Evolutionary conservation across 1,140 invertebrate genomes (phyloP).

Genomic region (Myzus persicae): DNA sequence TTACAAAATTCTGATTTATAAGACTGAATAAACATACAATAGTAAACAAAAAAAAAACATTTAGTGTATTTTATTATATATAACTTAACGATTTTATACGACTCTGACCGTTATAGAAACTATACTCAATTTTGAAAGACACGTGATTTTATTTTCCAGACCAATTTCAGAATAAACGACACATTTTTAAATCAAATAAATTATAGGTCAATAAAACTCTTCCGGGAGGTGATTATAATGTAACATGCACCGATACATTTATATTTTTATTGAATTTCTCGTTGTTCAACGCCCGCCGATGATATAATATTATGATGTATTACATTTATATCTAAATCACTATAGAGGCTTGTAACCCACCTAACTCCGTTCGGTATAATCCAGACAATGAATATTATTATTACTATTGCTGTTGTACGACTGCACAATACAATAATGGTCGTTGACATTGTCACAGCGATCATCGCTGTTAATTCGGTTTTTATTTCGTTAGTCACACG

Average conservation of each 20-base stretch:
- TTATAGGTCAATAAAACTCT: background rate
- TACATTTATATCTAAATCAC: background rate
- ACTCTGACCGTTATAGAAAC: too few relatives aligned
- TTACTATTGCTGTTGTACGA: background rate
- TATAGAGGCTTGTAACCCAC: background rate
- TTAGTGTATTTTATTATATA: too few relatives aligned
- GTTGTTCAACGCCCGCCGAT: background rate
- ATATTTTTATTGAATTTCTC: background rate
- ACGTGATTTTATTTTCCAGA: too few relatives aligned
- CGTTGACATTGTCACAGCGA: constrained; percentile 51
- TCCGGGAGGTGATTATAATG: background rate
- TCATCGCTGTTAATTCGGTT: constrained; percentile 45
- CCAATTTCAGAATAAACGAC: too few relatives aligned
- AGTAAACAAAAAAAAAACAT: too few relatives aligned
- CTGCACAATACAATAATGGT: background rate
- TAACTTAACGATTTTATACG: too few relatives aligned
- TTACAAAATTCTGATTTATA: background rate
- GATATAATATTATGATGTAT: background rate
- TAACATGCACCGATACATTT: background rate
- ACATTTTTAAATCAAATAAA: too few relatives aligned
- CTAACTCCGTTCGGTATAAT: background rate
- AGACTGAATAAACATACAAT: too few relatives aligned
- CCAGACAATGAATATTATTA: background rate
- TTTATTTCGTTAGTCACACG: constrained; percentile 52
- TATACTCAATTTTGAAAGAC: too few relatives aligned